Conservation (phyloP, 2,113 vertebrate genomes). For the Phrynocephalus versicolor region DNA sequence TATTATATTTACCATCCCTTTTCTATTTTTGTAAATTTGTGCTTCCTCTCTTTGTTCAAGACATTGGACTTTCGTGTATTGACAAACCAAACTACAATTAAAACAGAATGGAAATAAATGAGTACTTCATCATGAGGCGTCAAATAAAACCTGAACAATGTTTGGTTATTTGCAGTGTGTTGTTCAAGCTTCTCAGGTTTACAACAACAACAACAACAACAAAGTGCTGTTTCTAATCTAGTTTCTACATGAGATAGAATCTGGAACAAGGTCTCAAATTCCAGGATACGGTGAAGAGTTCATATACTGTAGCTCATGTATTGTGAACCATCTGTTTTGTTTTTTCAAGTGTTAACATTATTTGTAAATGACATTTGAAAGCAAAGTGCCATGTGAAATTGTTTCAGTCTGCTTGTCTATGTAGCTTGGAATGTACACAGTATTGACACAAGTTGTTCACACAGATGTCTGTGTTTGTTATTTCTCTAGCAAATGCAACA, state of each 20-base stretch:
- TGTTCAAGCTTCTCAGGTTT: neutral
- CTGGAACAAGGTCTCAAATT: neutral
- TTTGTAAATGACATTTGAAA: constrained; percentile 34
- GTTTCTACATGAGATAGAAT: neutral
- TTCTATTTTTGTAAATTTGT: no score
- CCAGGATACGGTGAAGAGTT: neutral
- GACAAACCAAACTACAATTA: no score
- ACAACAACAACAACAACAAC: neutral
- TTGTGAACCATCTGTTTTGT: neutral
- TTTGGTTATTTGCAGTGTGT: neutral
- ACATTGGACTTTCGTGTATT: no score
- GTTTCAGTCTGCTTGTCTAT: neutral
- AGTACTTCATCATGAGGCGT: no score
- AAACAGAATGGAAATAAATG: no score
- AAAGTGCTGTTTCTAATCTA: neutral
- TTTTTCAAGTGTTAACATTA: no score
- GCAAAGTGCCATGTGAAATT: constrained; percentile 22
- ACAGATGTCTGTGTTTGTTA: neutral
- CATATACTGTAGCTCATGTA: neutral
- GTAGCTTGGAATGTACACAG: fast-evolving
- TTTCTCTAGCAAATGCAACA: constrained; percentile 5
- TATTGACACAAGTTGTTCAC: neutral
- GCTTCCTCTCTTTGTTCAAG: no score
- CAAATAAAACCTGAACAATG: no score
- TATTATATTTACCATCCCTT: no score